These are phyloP conservation scores for Poeciliopsis presidionis DNA, from an alignment of 2,797 vertebrate species.

Conservation along the genomic window DNA sequence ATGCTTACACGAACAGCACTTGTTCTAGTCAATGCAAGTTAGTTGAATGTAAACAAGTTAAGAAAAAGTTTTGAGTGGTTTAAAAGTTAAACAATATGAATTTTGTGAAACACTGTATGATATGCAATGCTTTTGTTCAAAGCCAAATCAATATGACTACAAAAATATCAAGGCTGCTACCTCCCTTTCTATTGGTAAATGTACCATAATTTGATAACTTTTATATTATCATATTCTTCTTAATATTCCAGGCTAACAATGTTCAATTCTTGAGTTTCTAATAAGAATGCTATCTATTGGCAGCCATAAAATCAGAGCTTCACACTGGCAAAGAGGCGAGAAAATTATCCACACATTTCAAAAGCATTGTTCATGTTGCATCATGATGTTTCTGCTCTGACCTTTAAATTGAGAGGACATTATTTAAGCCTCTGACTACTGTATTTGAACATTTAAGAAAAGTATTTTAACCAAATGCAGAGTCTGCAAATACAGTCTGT, in stretches of 20 bases:
- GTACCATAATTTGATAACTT: neutral
- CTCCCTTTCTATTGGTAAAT: slow-evolving; percentile 7
- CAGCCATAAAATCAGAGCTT: slow-evolving; percentile 18
- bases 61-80: neutral
- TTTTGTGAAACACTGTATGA: neutral
- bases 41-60: neutral
- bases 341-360: slow-evolving; percentile 19
- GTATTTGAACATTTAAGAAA: slow-evolving; percentile 36
- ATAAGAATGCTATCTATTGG: slow-evolving; percentile 19
- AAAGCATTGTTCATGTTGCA: slow-evolving; percentile 23
- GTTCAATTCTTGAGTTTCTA: slow-evolving; percentile 26
- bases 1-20: neutral
- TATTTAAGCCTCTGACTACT: slow-evolving; percentile 37
- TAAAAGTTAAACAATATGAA: neutral
- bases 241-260: slow-evolving; percentile 10
- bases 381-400: neutral
- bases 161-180: slow-evolving; percentile 1
- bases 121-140: slow-evolving; percentile 7
- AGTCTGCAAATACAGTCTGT: slow-evolving; percentile 5
- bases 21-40: slow-evolving; percentile 1
- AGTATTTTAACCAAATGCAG: slow-evolving; percentile 8
- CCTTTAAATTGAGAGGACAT: slow-evolving; percentile 42
- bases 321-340: neutral
- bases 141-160: slow-evolving; percentile 4
- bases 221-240: slow-evolving; percentile 3